These are phyloP conservation scores for Notodonta dromedarius DNA, from an alignment of 2,888 invertebrate species.

Conservation along the genomic window DNA sequence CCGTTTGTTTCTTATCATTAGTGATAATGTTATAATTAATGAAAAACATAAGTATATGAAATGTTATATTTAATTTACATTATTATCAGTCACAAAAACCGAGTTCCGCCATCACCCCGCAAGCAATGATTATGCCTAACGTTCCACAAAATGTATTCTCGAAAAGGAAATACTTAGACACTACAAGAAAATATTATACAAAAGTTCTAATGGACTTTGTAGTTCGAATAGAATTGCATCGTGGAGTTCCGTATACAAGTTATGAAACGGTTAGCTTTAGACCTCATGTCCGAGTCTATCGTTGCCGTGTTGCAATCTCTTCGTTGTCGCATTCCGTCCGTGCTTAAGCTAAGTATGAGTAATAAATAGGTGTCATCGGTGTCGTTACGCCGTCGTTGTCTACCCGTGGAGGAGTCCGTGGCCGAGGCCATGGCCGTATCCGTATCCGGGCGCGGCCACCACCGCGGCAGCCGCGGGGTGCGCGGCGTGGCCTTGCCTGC, in stretches of 20 bases:
- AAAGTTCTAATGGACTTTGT: conserved; percentile 55
- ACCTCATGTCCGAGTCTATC: conserved; percentile 31
- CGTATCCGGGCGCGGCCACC: conserved; percentile 60
- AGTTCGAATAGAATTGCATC: conserved; percentile 54
- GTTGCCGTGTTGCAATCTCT: conserved; percentile 45
- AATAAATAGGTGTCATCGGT: conserved; percentile 69
- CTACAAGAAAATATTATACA: conserved; percentile 80
- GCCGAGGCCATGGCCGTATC: conserved; percentile 29
- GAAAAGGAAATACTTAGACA: conserved; percentile 65
- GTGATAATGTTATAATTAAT: conserved; percentile 13
- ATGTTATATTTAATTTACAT: conserved; percentile 68
- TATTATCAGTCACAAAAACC: conserved; percentile 70
- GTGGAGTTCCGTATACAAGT: conserved; percentile 69
- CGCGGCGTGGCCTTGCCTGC: conserved; percentile 82
- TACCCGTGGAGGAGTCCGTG: conserved; percentile 71
- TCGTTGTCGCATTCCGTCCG: conserved; percentile 68
- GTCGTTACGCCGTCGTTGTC: conserved; percentile 32
- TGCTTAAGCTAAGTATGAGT: conserved; percentile 66
- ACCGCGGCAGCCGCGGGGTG: conserved; percentile 75
- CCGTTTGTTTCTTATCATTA: neutral
- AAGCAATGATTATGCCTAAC: conserved; percentile 59
- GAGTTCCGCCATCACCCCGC: conserved; percentile 62
- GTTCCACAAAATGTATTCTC: conserved; percentile 79
- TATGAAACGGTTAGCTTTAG: conserved; percentile 72
- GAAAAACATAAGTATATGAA: conserved; percentile 56